Evolutionary conservation across 2,888 invertebrate genomes (phyloP), one percentile per base, ranked within the genome.

Genomic region (Aphrophora alni): DNA sequence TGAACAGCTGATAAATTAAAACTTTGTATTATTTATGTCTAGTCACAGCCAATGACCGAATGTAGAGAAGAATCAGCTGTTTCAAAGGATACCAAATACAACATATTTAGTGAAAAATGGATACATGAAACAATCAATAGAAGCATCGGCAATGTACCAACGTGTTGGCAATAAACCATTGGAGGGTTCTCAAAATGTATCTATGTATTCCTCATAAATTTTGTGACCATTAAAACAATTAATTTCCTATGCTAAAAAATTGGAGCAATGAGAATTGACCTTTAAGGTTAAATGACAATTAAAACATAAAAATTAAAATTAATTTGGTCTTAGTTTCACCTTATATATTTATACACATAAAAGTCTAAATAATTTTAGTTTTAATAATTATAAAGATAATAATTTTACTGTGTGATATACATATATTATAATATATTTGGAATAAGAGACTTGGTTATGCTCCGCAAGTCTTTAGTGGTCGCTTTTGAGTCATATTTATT

Each of bases 401-500:
- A 44, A 44, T 14, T 44, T 44, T 44, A 44, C 44, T 44, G 3
- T 33, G 44, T 8, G 2, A 44, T 44, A 44, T 44, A 44, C 2
- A 14, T 14, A 8, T 44, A 44, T 10, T 8, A 17, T 44, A 14
- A 44, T 14, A 17, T 17, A 14, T 2, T 14, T 44, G 44, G 44
- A 44, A 44, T 44, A 33, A 33, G 5, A 33, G 44, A 14, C 44
- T 14, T 44, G 2, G 2, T 17, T 14, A 44, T 14, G 78, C 72
- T 33, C 73, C 78, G 17, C 51, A 25, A 7, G 78, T 73, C 21
- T 78, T 78, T 24, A 70, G 33, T 7, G 78, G 78, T 28, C 91
- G 90, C 87, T 96, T 97, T 88, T 97, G 97, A 85, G 96, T 95
- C 88, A 94, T 92, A 90, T 97, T 98, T 86, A 99, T 98, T 90